Base-by-base conservation (phyloP, 1,140 invertebrate genomes). In the Arion vulgaris region DNA sequence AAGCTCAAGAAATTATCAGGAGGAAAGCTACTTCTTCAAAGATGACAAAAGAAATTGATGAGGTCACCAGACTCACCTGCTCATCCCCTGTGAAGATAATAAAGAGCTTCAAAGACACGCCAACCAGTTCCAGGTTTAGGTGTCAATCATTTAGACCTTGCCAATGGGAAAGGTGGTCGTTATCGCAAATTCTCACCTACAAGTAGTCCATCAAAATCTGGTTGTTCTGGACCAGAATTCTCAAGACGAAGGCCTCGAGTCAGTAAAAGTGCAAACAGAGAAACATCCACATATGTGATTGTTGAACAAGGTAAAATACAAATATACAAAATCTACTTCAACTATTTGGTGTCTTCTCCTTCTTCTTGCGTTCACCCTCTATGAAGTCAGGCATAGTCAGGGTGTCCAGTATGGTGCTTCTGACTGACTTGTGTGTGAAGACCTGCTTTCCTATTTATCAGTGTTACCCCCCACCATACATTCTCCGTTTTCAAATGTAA, bases 1-100 rank as follows among this genome's bases (percentile, higher is more conserved):
- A 92, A 90, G 95, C 82, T 19, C 92, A 91, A 62, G 93, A 94
- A 23, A 93, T 86, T 51, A 62, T 87, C 11, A 66, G 77, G 0
- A 88, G 87, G 41, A 83, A 87, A 39, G 80, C 87, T 1, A 90
- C 89, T 0, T 88, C 89, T 1, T 89, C 87, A 49, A 90, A 90
- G 83, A 76, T 90, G 51, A 85, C 86, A n/a, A 88, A 88, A 80
- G 84, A 89, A 74, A 83, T 85, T 53, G 84, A 89, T 49, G 83
- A 84, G 26, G 82, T 83, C 32, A 80, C 83, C 15, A 83, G 75
- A 34, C 81, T 75, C n/a, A 51, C 19, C 13, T 86, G 85, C 53
- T 83, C 88, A 13, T 88, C 87, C n/a, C 87, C 89, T n/a, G 87
- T 87, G 0, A 86, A 87, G 51, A 85, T 90, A 45, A 84, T 84